These are phyloP conservation scores for Eurystomus glaucurus DNA, from an alignment of 2,797 vertebrate genomes.

Conservation along the genomic window DNA sequence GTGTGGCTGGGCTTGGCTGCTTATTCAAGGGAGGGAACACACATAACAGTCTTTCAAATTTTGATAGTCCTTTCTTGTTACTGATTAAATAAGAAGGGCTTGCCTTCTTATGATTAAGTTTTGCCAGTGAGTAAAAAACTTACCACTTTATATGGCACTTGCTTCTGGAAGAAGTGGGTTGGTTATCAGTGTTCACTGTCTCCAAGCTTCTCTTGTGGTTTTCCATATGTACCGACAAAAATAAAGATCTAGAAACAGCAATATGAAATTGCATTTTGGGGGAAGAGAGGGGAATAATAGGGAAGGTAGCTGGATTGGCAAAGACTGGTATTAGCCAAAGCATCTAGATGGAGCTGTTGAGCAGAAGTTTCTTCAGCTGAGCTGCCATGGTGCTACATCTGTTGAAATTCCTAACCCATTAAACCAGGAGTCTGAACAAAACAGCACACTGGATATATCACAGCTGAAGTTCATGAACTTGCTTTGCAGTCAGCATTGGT, in stretches of 20 bases:
- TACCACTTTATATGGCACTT: background rate
- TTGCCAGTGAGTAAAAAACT: background rate
- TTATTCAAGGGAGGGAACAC: background rate
- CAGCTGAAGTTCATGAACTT: constrained; percentile 72
- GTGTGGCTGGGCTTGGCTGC: background rate
- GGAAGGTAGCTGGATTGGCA: background rate
- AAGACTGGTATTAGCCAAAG: constrained; percentile 49
- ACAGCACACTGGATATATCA: constrained; percentile 7
- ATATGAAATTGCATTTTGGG: background rate
- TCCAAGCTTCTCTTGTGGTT: background rate
- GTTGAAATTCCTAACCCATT: constrained; percentile 72
- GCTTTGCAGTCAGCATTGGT: constrained; percentile 48
- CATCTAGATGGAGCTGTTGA: constrained; percentile 1
- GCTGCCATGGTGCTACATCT: constrained; percentile 64
- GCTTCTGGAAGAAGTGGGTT: background rate
- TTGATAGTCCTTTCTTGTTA: background rate
- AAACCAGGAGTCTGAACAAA: constrained; percentile 48
- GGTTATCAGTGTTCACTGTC: background rate
- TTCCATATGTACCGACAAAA: background rate
- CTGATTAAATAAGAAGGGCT: background rate
- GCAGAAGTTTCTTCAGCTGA: constrained; percentile 61
- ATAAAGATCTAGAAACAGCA: background rate
- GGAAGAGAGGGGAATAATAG: background rate
- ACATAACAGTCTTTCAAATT: background rate
- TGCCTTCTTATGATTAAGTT: background rate